These are phyloP conservation scores for Coracopsis vasa DNA, from an alignment of 2,113 vertebrate genomes.

Conservation along the genomic window DNA sequence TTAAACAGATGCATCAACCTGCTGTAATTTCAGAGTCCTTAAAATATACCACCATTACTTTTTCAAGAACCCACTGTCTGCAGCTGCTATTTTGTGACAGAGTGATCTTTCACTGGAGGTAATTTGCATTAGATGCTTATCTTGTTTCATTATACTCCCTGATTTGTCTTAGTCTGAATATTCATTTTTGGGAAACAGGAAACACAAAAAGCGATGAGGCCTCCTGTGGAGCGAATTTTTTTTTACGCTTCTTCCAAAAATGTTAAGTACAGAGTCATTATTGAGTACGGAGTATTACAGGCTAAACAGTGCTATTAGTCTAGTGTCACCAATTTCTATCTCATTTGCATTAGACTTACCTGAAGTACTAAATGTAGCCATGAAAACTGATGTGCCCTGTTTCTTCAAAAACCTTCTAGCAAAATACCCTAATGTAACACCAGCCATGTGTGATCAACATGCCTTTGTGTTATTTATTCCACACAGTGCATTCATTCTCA, in stretches of 20 bases:
- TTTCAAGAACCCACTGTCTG: neutral
- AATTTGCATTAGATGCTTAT: neutral
- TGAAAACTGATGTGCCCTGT: neutral
- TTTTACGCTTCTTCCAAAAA: neutral
- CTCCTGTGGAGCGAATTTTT: neutral
- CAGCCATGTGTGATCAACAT: neutral
- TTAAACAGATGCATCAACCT: neutral
- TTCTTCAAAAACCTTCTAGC: neutral
- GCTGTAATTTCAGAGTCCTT: neutral
- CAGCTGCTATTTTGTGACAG: neutral
- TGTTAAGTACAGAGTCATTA: neutral
- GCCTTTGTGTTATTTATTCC: neutral
- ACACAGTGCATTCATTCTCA: neutral
- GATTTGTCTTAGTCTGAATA: neutral
- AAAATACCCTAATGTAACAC: neutral
- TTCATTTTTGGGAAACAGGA: neutral
- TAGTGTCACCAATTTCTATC: neutral
- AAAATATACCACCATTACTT: neutral
- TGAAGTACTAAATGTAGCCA: neutral
- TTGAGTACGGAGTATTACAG: neutral
- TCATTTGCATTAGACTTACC: slow-evolving; percentile 9
- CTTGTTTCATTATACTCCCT: neutral
- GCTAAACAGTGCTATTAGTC: slow-evolving; percentile 6
- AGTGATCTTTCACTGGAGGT: neutral
- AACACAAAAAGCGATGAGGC: neutral